Conservation (phyloP, 2,797 vertebrate species). For the Fistularia tabacaria region DNA sequence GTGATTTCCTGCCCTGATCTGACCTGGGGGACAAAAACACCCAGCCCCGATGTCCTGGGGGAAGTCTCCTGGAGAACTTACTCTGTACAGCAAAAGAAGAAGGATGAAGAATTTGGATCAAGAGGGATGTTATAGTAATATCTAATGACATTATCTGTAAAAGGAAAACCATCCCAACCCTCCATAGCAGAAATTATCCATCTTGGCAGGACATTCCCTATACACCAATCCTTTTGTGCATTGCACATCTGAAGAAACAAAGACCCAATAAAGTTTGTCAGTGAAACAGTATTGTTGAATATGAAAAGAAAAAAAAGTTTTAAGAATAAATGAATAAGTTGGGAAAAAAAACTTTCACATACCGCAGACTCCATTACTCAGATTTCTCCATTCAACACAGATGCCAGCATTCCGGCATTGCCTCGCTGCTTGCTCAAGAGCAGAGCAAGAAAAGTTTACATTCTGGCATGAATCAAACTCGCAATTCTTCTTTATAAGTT, state of each 20-base stretch:
- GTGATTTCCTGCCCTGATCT: conserved; percentile 47
- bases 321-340: neutral
- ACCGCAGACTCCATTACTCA: conserved; percentile 67
- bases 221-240: conserved; percentile 59
- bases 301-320: neutral
- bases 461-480: conserved; percentile 52
- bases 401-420: conserved; percentile 51
- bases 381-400: conserved; percentile 67
- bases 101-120: neutral
- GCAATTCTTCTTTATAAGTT: conserved; percentile 45
- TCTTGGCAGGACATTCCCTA: conserved; percentile 44
- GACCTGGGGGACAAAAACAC: conserved; percentile 65
- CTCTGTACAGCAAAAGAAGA: conserved; percentile 24
- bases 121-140: too few relatives aligned
- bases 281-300: neutral
- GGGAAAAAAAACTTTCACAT: conserved; percentile 5
- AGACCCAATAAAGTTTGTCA: neutral
- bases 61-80: neutral
- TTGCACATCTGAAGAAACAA: conserved; percentile 38
- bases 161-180: conserved; percentile 50
- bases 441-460: conserved; percentile 32
- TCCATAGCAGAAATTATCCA: conserved; percentile 58
- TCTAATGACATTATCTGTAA: neutral
- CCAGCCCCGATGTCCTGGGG: conserved; percentile 30
- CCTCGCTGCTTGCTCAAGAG: conserved; percentile 57